phyloP scores from a whole-genome alignment of 2,888 invertebrate species.

The Tetramorium bicarinatum region DNA sequence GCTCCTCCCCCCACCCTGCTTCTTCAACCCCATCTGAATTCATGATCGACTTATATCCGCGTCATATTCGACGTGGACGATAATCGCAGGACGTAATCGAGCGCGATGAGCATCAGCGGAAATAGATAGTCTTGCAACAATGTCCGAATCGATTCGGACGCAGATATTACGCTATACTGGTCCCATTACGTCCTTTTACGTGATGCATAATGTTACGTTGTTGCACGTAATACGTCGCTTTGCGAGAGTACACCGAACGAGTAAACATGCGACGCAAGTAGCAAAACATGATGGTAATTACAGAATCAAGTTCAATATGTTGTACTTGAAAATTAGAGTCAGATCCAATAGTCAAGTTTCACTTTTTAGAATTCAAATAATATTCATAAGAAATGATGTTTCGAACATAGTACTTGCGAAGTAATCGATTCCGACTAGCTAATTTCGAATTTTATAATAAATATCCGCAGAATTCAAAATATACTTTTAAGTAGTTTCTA shows the following conservation, averaged over 20 bases:
- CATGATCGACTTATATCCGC: not conserved
- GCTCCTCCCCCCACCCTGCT: no score
- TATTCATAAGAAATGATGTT: no score
- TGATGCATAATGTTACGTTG: slow-evolving; percentile 43
- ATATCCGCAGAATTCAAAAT: no score
- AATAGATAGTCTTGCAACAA: slow-evolving; percentile 16
- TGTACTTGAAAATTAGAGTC: no score
- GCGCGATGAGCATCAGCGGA: not conserved
- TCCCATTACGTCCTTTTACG: slow-evolving; percentile 35
- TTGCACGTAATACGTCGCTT: slow-evolving; percentile 49
- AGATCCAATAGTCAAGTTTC: no score
- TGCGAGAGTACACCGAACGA: not conserved
- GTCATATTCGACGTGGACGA: not conserved
- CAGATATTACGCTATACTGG: not conserved
- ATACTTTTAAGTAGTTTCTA: no score
- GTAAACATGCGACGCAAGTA: not conserved
- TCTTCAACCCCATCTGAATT: not conserved
- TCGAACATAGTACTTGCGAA: no score
- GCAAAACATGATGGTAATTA: slow-evolving; percentile 48
- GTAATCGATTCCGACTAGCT: no score
- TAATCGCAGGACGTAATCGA: not conserved
- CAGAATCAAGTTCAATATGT: no score
- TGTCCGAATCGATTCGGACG: slow-evolving; percentile 36
- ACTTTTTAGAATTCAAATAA: no score
- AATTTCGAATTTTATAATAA: no score